A percentile compares a stretch with the other conserved stretches of the same genome.
Conservation (phyloP, 2,888 invertebrate genomes). For the Palloptera scutellata region DNA sequence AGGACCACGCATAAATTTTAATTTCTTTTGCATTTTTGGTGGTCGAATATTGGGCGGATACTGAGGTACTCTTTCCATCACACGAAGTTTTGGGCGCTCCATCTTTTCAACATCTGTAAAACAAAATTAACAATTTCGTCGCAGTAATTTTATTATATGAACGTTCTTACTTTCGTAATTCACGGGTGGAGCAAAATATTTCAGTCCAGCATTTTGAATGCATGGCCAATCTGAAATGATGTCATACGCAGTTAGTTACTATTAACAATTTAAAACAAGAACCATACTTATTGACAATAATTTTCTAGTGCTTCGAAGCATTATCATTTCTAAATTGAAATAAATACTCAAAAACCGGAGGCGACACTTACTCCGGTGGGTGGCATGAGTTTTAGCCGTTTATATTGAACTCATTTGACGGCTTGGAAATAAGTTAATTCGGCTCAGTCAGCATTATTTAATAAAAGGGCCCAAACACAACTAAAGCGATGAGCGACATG, state of each 20-base stretch:
- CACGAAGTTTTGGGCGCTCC: slow-evolving; percentile 74
- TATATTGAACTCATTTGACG: no score
- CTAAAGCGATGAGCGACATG: no score
- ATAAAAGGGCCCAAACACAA: no score
- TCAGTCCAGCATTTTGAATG: slow-evolving; percentile 67
- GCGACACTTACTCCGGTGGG: no score
- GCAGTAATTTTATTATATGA: slow-evolving; percentile 19
- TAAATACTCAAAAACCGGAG: slow-evolving; percentile 2
- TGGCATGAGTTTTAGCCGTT: no score
- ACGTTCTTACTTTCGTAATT: slow-evolving; percentile 71
- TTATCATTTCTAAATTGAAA: slow-evolving; percentile 29
- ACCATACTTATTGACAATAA: no score
- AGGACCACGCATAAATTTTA: slow-evolving; percentile 90
- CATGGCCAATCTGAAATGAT: no score
- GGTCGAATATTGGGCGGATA: slow-evolving; percentile 73
- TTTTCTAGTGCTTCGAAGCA: slow-evolving; percentile 30
- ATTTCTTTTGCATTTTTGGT: slow-evolving; percentile 85
- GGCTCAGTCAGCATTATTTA: no score
- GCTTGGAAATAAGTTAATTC: no score
- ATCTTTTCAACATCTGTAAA: slow-evolving; percentile 75
- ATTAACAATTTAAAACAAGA: no score
- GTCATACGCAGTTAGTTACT: no score
- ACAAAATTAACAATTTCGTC: slow-evolving; percentile 15
- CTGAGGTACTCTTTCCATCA: slow-evolving; percentile 78
- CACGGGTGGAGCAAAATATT: slow-evolving; percentile 74